A percentile compares a stretch with the other conserved stretches of the same genome.
Conservation (phyloP, 2,113 vertebrate species). For the Dendrocopos noguchii region DNA sequence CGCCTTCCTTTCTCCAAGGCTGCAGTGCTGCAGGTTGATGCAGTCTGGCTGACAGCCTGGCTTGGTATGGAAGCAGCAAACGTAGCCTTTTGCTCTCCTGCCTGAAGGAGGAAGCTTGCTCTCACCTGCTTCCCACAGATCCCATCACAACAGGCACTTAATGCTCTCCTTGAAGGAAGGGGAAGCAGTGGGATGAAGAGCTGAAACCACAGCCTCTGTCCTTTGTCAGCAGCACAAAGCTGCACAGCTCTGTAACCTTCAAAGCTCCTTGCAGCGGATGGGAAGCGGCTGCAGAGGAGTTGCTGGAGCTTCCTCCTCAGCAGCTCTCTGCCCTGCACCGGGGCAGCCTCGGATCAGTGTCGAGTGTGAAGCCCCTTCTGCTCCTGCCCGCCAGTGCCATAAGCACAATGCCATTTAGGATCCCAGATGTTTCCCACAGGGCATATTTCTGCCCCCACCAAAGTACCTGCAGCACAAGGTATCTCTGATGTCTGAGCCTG, state of each 20-base stretch:
- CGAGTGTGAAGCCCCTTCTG: fast-evolving
- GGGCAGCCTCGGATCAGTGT: background rate
- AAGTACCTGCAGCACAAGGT: background rate
- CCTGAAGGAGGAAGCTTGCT: background rate
- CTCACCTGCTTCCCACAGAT: constrained; percentile 13
- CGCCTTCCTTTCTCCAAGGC: background rate
- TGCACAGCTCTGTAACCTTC: constrained; percentile 36
- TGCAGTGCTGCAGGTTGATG: background rate
- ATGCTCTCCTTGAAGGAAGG: constrained; percentile 24
- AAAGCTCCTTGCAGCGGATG: constrained; percentile 50
- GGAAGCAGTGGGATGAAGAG: constrained; percentile 31
- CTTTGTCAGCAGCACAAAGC: constrained; percentile 48
- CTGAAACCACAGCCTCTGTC: constrained; percentile 28
- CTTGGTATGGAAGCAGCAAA: background rate
- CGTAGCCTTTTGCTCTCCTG: background rate
- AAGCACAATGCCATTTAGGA: background rate
- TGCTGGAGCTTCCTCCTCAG: background rate
- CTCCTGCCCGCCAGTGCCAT: background rate
- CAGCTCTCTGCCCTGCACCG: background rate
- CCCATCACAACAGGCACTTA: background rate
- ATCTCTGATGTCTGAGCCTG: background rate
- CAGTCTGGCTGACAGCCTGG: background rate
- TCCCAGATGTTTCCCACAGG: background rate
- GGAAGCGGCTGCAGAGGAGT: background rate
- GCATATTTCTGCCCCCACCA: background rate